Conservation (phyloP, 1,140 invertebrate species). For the Heliconius eleuchia region DNA sequence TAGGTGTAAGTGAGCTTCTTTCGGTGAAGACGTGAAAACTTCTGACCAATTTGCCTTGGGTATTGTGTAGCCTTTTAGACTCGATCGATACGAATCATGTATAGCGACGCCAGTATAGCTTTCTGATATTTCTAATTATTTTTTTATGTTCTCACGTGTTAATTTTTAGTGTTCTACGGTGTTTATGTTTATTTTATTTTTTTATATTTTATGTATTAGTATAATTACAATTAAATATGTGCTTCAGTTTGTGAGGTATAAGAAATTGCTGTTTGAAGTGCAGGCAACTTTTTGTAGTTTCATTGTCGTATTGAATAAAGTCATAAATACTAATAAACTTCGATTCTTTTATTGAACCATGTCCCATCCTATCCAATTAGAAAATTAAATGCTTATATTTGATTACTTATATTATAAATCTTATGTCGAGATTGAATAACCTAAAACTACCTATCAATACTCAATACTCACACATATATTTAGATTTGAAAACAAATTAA, state of each 20-base stretch:
- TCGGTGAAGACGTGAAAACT: slow-evolving; percentile 68
- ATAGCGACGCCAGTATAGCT: slow-evolving; percentile 72
- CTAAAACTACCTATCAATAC: too few species aligned
- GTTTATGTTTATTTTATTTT: slow-evolving; percentile 62
- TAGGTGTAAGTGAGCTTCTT: slow-evolving; percentile 76
- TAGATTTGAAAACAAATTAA: too few species aligned
- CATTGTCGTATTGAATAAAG: slow-evolving; percentile 81
- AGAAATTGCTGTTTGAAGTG: slow-evolving; percentile 77
- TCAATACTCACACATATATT: too few species aligned
- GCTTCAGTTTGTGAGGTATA: slow-evolving; percentile 78
- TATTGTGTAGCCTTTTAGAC: slow-evolving; percentile 76
- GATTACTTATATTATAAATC: too few species aligned
- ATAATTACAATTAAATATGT: slow-evolving; percentile 51
- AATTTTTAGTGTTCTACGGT: slow-evolving; percentile 64
- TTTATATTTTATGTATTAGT: slow-evolving; percentile 69
- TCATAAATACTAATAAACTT: slow-evolving; percentile 73
- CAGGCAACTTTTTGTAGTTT: slow-evolving; percentile 80
- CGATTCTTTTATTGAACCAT: slow-evolving; percentile 28
- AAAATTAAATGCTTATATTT: not conserved
- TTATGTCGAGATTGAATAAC: too few species aligned
- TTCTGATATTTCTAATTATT: slow-evolving; percentile 53
- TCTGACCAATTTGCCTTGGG: slow-evolving; percentile 78
- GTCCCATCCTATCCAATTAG: not conserved
- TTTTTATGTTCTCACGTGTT: slow-evolving; percentile 52
- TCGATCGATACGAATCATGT: slow-evolving; percentile 75